These are phyloP conservation scores for Mycogona germanica DNA, from an alignment of 2,888 invertebrate genomes.

Conservation along the genomic window DNA sequence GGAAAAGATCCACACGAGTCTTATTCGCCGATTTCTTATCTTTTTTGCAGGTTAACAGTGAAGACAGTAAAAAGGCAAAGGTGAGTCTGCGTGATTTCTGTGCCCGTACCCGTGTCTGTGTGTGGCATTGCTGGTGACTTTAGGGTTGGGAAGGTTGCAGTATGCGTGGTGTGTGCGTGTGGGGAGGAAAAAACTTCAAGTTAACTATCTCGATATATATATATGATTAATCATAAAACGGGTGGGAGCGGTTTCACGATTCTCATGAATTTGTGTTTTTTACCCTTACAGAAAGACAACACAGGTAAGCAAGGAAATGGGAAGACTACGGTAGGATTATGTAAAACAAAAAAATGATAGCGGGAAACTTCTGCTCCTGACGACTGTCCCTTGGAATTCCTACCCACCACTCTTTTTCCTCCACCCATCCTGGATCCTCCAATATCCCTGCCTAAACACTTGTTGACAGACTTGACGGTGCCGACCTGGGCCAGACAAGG, in stretches of 20 bases:
- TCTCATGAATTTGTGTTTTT: slow-evolving; percentile 18
- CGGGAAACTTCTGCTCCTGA: too few species aligned
- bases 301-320: slow-evolving; percentile 20
- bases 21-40: slow-evolving; percentile 1
- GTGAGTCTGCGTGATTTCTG: slow-evolving; percentile 10
- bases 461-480: too few species aligned
- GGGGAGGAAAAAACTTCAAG: neutral
- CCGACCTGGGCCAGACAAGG: too few species aligned
- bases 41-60: slow-evolving; percentile 19
- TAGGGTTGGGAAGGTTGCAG: slow-evolving; percentile 1
- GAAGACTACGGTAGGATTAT: slow-evolving; percentile 18
- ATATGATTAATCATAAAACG: slow-evolving; percentile 1
- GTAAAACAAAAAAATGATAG: too few species aligned
- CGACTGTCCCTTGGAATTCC: too few species aligned
- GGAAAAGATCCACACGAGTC: too few species aligned
- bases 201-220: neutral
- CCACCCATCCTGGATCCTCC: too few species aligned
- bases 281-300: slow-evolving; percentile 22
- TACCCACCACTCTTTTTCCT: too few species aligned
- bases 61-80: slow-evolving; percentile 22
- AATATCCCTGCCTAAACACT: too few species aligned
- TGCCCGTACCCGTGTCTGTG: neutral
- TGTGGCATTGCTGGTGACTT: slow-evolving; percentile 11
- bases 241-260: neutral
- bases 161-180: too few species aligned